Evolutionary conservation across 2,797 vertebrate genomes (phyloP).

Genomic region (Pyrocephalus nanus): DNA sequence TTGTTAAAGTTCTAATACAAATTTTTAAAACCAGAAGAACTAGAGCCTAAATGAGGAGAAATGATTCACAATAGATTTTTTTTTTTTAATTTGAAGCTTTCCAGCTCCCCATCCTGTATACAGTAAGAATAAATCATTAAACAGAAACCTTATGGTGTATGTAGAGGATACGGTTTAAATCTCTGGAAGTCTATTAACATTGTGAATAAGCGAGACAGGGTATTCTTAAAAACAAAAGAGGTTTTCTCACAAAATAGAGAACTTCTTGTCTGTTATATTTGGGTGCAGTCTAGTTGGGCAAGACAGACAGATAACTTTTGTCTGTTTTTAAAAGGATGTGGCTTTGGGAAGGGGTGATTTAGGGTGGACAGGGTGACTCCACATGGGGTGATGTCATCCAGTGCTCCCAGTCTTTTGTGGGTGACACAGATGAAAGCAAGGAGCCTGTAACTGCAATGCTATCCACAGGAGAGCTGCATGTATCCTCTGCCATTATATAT

Average conservation of each 20-base stretch:
- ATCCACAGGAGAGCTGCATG: not conserved
- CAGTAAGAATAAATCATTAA: not conserved
- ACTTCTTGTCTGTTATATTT: not conserved
- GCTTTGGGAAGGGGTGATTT: not conserved
- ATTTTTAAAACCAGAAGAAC: not conserved
- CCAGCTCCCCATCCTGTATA: not conserved
- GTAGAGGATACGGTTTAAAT: not conserved
- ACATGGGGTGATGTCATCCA: rapidly evolving
- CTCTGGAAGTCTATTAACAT: not conserved
- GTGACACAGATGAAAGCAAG: not conserved
- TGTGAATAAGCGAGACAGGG: not conserved
- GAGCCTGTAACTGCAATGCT: not conserved
- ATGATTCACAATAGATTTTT: not conserved
- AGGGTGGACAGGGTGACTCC: not conserved
- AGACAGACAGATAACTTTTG: not conserved
- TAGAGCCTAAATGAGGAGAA: not conserved
- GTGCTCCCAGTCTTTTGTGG: not conserved
- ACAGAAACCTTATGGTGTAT: not conserved
- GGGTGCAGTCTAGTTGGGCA: not conserved
- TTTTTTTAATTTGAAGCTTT: not conserved
- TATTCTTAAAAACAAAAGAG: not conserved
- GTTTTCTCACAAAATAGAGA: not conserved
- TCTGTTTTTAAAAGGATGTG: not conserved
- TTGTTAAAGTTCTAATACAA: not conserved
- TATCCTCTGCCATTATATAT: not conserved